Base-by-base conservation (phyloP, 2,888 invertebrate genomes). In the Sminthurinus aureus region DNA sequence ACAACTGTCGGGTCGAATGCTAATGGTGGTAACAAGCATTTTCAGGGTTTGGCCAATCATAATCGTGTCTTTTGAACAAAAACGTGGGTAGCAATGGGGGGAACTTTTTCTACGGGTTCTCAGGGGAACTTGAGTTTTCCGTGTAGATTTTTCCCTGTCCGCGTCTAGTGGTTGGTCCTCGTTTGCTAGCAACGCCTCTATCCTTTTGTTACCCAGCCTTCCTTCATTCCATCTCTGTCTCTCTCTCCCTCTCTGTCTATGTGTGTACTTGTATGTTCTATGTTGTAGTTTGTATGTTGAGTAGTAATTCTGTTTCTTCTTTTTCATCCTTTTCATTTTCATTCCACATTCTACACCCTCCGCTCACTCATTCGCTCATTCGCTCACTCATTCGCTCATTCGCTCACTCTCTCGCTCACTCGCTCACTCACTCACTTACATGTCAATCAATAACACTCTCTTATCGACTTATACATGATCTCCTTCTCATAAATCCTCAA, bases 11-110 rank as follows among this genome's bases (percentile, higher is more conserved):
- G 87, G 83, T 84, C 78, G 82, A 83, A 83, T 87, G 87, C 88
- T 87, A 87, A 88, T 87, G 88, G 87, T 88, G 87, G 88, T 85
- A 88, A 88, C 88, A 87, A 87, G 87, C 86, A 86, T 86, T 87
- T 88, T 80, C 86, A 82, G 86, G 84, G 86, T 87, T 87, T 87
- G 88, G 88, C 88, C 88, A 88, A 88, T 88, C 88, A 88, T 88
- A 88, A 88, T 88, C 88, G 87, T 88, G 87, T 88, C 88, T 87
- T 87, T 85, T 86, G 87, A 87, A 86, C 87, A 87, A 85, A 87
- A 88, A 86, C 85, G 85, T 82, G 84, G 86, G 85, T 85, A 87
- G 78, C 82, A 83, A 64, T 58, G 69, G 84, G 82, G 84, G 80
- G 79, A 78, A 84, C 83, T 85, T 85, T 85, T 85, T 84, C 85